Percentiles rank a stretch among this genome's conserved stretches.
Conservation (phyloP, 2,797 vertebrate species). For the Cossypha niveicapilla region DNA sequence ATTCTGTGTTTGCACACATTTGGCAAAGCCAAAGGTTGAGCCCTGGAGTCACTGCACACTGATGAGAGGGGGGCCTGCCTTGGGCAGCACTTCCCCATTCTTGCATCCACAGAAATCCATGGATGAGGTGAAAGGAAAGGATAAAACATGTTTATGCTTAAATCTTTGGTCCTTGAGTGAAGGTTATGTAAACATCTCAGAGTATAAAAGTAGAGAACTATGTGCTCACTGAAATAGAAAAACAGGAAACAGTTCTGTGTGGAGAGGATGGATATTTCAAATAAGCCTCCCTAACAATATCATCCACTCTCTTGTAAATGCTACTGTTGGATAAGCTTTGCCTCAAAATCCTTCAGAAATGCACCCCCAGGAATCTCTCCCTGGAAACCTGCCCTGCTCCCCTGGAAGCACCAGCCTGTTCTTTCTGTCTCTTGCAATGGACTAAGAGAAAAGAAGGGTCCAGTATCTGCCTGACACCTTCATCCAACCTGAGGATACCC, state of each 20-base stretch:
- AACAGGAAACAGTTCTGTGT: background rate
- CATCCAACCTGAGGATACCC: background rate
- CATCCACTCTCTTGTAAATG: background rate
- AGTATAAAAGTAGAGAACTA: background rate
- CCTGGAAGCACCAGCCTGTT: background rate
- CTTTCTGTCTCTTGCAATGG: background rate
- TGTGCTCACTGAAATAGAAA: background rate
- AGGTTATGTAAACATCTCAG: background rate
- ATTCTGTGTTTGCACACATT: background rate
- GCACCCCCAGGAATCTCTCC: background rate
- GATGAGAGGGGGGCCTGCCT: background rate
- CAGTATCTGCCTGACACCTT: background rate
- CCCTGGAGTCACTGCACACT: background rate
- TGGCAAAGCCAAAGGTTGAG: constrained; percentile 16
- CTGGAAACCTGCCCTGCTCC: background rate
- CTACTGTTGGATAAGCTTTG: background rate
- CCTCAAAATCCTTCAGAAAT: background rate
- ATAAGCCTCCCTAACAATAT: background rate
- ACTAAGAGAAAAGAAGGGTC: background rate
- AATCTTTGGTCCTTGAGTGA: background rate
- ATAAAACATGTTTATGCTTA: constrained; percentile 12
- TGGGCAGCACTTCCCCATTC: background rate
- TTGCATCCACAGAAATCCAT: background rate
- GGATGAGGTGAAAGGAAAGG: background rate
- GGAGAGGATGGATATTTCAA: background rate